Conservation (phyloP, 2,113 vertebrate species). For the Genyomyrus donnyi region DNA sequence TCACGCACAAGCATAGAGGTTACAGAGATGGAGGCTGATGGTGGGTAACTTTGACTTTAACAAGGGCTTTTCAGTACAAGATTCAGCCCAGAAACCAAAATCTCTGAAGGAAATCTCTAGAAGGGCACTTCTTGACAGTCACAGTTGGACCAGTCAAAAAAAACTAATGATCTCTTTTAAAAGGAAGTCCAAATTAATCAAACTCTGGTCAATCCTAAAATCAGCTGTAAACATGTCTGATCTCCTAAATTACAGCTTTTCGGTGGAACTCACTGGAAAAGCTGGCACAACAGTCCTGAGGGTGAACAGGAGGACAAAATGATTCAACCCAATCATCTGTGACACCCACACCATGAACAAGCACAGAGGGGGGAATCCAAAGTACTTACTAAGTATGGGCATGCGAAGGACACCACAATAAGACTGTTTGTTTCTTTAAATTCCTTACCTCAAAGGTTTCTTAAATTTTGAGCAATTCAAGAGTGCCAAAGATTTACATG, state of each 20-base stretch:
- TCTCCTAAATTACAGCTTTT: not conserved
- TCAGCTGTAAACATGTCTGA: not conserved
- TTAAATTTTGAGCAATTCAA: not conserved
- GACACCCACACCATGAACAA: not conserved
- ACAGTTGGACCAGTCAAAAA: not conserved
- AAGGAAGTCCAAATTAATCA: not conserved
- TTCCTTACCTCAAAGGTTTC: not conserved
- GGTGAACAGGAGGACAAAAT: not conserved
- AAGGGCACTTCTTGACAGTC: not conserved
- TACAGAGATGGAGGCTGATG: not conserved
- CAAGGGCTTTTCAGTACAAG: not conserved
- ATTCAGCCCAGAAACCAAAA: not conserved
- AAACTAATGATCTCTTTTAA: not conserved
- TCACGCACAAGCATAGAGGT: not conserved
- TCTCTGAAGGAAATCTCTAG: not conserved
- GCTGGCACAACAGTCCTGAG: not conserved
- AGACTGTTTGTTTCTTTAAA: not conserved
- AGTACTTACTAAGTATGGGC: not conserved
- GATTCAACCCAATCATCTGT: not conserved
- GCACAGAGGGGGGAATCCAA: not conserved
- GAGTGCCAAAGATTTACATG: not conserved
- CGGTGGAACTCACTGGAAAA: not conserved
- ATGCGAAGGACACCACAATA: not conserved
- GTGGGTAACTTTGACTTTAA: too few species aligned
- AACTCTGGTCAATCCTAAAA: not conserved